phyloP scores from a whole-genome alignment of 1,140 invertebrate species.

The Achatina immaculata region DNA sequence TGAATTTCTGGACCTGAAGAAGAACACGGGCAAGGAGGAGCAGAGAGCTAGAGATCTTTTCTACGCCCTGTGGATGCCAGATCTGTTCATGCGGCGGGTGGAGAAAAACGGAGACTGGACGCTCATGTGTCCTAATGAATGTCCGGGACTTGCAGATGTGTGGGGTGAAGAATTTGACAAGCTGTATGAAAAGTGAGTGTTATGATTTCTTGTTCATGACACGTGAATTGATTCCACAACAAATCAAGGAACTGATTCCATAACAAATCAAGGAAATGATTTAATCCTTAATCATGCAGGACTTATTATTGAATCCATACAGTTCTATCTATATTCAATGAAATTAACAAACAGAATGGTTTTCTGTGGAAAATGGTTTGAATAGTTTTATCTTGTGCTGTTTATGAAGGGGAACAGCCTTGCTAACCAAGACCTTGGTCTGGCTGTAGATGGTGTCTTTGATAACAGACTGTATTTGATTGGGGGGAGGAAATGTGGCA shows the following conservation, averaged over 20 bases:
- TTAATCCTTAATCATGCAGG: neutral
- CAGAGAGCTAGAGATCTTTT: conserved; percentile 91
- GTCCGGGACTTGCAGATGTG: conserved; percentile 88
- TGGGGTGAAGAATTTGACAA: conserved; percentile 96
- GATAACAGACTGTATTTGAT: too few relatives aligned
- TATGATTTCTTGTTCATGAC: too few relatives aligned
- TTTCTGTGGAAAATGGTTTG: too few relatives aligned
- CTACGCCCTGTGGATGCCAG: conserved; percentile 98
- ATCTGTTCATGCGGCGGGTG: conserved; percentile 98
- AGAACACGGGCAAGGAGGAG: conserved; percentile 79
- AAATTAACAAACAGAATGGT: too few relatives aligned
- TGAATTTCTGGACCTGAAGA: conserved; percentile 93
- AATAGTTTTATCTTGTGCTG: too few relatives aligned
- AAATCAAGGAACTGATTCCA: neutral
- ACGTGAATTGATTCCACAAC: neutral
- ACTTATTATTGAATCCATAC: too few relatives aligned
- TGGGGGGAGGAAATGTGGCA: too few relatives aligned
- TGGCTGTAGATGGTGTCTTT: too few relatives aligned
- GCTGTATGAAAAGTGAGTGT: conserved; percentile 82
- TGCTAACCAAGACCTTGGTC: too few relatives aligned
- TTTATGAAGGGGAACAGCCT: too few relatives aligned
- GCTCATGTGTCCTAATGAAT: conserved; percentile 96
- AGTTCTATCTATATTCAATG: too few relatives aligned
- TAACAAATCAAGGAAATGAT: too few relatives aligned
- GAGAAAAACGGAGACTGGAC: conserved; percentile 90